Evolutionary conservation across 2,797 vertebrate genomes (phyloP), one percentile per base, ranked within the genome.

Genomic region (Clarias laeviceps): DNA sequence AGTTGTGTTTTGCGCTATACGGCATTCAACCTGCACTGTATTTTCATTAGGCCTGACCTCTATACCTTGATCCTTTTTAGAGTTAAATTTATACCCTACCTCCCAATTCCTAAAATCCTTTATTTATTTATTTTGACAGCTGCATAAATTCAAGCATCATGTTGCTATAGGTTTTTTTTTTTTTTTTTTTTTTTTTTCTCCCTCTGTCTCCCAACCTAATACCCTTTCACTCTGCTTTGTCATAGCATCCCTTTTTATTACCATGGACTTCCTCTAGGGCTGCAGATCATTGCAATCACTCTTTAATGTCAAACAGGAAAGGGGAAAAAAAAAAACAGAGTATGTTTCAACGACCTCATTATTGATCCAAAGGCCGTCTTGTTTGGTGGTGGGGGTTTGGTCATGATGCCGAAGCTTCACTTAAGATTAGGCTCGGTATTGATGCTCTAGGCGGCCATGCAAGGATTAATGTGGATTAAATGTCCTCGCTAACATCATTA

Each of bases 391-490:
- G 32, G 5, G 1, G 0, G 37, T 54, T 54, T 54, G 18, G 77
- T 15, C 57, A 24, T 80, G 85, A 85, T 70, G 65, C 80, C 32
- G 82, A 83, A 72, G 68, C 79, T 50, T 80, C 34, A 40, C 79
- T 80, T 68, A 76, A 79, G 40, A 83, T 64, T 74, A 50, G 34
- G 7, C 62, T 77, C 29, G 2, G 29, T 24, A 50, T 61, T 56
- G 70, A 86, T 84, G 79, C 73, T 22, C 56, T 27, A 66, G 62
- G 17, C 37, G 74, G 54, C 54, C 57, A 27, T 56, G 34, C 12
- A 12, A 45, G 65, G 68, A 80, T 57, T 90, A 79, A 68, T 92
- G 84, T 88, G 90, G 32, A 79, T 70, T 85, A 80, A 80, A 80
- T 80, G 78, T 80, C 78, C 78, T 50, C 50, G 78, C 61, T 50